Percentiles rank a stretch among this genome's conserved stretches.
phyloP scores from a whole-genome alignment of 2,797 vertebrate species.

The Gambelia wislizenii region DNA sequence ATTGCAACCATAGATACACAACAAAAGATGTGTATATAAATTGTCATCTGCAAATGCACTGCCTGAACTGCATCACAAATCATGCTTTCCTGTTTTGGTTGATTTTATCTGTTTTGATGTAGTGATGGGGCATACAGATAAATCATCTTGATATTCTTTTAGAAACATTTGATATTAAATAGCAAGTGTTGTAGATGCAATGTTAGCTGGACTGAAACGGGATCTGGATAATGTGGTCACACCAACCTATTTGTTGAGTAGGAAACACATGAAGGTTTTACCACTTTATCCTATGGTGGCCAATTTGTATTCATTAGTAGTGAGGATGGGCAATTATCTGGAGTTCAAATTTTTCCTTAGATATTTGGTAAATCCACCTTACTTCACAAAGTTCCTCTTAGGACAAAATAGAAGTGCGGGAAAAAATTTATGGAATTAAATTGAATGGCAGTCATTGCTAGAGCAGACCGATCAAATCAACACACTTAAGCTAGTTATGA shows the following conservation, averaged over 20 bases:
- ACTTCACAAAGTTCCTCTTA: not conserved
- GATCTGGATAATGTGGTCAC: not conserved
- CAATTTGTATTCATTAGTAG: not conserved
- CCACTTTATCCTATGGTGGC: not conserved
- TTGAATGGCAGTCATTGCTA: not conserved
- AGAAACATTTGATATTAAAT: conserved; percentile 7
- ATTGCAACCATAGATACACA: conserved; percentile 33
- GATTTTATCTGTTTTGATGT: conserved; percentile 43
- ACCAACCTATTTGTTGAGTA: not conserved
- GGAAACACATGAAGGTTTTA: not conserved
- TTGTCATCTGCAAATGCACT: conserved; percentile 45
- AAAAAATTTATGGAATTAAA: not conserved
- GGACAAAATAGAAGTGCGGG: not conserved
- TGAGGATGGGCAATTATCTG: too few species aligned
- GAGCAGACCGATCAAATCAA: not conserved
- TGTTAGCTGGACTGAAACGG: not conserved
- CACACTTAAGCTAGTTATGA: not conserved
- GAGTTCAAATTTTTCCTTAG: too few species aligned
- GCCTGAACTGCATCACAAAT: not conserved
- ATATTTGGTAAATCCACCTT: not conserved
- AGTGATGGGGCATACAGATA: conserved; percentile 4
- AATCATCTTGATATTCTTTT: conserved; percentile 22
- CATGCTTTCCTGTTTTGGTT: not conserved
- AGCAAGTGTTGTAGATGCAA: not conserved
- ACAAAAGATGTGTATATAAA: conserved; percentile 33